phyloP scores from a whole-genome alignment of 2,797 vertebrate genomes.

The Sebastes steindachneri region DNA sequence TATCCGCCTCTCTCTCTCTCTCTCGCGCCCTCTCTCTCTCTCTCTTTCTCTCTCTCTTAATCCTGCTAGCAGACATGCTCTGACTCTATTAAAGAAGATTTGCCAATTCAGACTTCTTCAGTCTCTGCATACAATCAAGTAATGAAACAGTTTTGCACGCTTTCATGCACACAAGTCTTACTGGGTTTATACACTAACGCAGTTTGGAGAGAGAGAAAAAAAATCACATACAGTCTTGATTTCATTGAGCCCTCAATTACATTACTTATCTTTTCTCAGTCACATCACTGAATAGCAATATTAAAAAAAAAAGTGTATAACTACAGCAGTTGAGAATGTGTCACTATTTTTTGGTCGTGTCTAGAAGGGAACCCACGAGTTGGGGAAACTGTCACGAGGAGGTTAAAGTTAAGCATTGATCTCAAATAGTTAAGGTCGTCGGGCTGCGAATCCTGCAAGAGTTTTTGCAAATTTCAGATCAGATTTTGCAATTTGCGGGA shows the following conservation, averaged over 20 bases:
- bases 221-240: conserved; percentile 33
- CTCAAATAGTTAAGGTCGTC: too few species aligned
- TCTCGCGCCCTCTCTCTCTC: not conserved
- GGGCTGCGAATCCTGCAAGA: too few species aligned
- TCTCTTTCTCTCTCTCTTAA: conserved; percentile 65
- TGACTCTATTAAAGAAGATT: conserved; percentile 86
- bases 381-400: too few species aligned
- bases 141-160: conserved; percentile 86
- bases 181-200: conserved; percentile 17
- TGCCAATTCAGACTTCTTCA: conserved; percentile 86
- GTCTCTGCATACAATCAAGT: conserved; percentile 85
- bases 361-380: too few species aligned
- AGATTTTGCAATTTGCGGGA: too few species aligned
- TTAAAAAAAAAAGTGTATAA: not conserved
- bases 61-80: conserved; percentile 84
- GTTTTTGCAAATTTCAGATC: too few species aligned
- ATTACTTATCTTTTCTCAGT: not conserved
- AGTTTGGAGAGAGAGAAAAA: not conserved
- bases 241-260: conserved; percentile 27
- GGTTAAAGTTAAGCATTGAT: too few species aligned
- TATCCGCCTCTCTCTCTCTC: not conserved
- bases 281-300: not conserved
- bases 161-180: conserved; percentile 77
- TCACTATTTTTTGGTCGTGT: not conserved
- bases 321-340: not conserved